Evolutionary conservation across 2,888 invertebrate genomes (phyloP).

Genomic region (Apodemia hepburni): DNA sequence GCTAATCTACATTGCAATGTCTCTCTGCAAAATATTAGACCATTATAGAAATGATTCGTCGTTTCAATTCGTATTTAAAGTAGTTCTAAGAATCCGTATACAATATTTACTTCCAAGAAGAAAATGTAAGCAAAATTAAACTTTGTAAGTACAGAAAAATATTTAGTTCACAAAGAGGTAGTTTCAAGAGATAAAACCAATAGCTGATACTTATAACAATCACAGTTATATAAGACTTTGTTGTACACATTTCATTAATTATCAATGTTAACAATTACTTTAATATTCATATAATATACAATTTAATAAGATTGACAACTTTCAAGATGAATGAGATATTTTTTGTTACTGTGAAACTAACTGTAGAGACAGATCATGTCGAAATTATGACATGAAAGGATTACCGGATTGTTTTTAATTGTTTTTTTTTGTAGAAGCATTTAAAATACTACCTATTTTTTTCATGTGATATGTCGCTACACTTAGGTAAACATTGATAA

Average conservation of each 20-base stretch:
- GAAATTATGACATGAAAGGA: not conserved
- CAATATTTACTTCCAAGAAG: slow-evolving; percentile 23
- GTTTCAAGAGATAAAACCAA: slow-evolving; percentile 46
- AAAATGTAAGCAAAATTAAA: slow-evolving; percentile 17
- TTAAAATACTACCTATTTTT: not conserved
- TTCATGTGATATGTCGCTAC: not conserved
- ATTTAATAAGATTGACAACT: not conserved
- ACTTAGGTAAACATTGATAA: not conserved
- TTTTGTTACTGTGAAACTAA: not conserved
- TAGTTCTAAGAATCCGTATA: slow-evolving; percentile 23
- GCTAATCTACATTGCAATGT: slow-evolving; percentile 65
- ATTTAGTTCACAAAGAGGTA: slow-evolving; percentile 13
- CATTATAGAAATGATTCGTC: slow-evolving; percentile 43
- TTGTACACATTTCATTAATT: slow-evolving; percentile 23
- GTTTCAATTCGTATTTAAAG: slow-evolving; percentile 30
- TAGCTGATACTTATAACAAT: slow-evolving; percentile 42
- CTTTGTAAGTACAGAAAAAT: slow-evolving; percentile 10
- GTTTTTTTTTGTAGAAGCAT: not conserved
- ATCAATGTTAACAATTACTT: not conserved
- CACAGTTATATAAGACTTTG: slow-evolving; percentile 27
- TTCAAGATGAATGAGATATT: not conserved
- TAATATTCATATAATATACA: not conserved
- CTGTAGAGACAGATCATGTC: not conserved
- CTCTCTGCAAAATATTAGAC: slow-evolving; percentile 55
- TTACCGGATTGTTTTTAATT: not conserved